A percentile compares a stretch with the other conserved stretches of the same genome.
These are phyloP conservation scores for Hemicentrotus pulcherrimus DNA, from an alignment of 35 echinoderm and acorn worm genomes.

Conservation along the genomic window DNA sequence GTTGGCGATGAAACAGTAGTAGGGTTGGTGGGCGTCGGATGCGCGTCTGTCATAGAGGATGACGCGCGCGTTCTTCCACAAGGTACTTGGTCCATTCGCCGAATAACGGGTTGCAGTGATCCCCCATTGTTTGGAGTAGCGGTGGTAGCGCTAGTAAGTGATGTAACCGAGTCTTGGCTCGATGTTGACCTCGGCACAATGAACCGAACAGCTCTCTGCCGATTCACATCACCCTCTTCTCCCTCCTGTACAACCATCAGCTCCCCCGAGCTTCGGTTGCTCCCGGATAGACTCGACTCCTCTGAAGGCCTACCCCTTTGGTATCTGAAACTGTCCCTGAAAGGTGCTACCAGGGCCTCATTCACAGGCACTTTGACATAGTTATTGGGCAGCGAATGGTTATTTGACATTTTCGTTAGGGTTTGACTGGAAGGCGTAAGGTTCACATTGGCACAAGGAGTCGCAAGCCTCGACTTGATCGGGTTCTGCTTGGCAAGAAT, in stretches of 20 bases:
- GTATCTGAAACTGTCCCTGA: background rate
- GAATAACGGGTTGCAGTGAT: background rate
- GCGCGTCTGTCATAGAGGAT: background rate
- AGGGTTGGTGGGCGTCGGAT: background rate
- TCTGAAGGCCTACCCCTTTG: background rate
- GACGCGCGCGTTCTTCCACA: background rate
- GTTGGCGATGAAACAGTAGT: background rate
- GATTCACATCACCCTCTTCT: background rate
- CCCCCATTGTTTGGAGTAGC: background rate
- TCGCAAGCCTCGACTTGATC: background rate
- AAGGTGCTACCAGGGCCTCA: background rate
- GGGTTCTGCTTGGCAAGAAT: constrained; percentile 35
- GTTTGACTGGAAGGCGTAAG: background rate
- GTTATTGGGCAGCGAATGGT: background rate
- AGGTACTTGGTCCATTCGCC: background rate
- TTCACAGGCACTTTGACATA: constrained; percentile 17
- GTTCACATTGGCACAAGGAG: constrained; percentile 19
- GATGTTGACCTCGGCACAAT: background rate
- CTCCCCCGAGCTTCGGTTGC: background rate
- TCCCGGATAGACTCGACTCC: background rate
- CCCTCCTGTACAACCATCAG: background rate
- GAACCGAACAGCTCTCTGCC: background rate
- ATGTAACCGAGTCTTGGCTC: background rate
- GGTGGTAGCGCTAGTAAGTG: background rate
- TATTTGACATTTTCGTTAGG: background rate